Evolutionary conservation across 64 coral and sea anemone species (phyloP), one percentile per base, ranked within the genome.

Genomic region (Pocillopora verrucosa): DNA sequence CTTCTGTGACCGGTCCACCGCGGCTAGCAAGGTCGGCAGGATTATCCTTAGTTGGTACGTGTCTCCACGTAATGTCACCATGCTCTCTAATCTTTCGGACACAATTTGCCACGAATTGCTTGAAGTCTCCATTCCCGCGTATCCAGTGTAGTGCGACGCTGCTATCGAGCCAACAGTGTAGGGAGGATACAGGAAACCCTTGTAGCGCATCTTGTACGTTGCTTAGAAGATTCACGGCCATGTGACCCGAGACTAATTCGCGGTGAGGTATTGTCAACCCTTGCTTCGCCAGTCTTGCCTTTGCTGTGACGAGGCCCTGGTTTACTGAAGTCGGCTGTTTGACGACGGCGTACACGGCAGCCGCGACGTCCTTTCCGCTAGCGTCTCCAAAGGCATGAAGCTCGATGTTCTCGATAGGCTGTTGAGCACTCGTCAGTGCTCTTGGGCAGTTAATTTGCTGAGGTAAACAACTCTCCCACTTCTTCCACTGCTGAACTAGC

Each of bases 11-110:
- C 0, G n/a, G 3, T 20, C 90, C 83, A 7, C 90, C 74, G 9
- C 63, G 90, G 79, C 90, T 79, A 4, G 74, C 90, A 2, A 92
- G 83, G 62, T 92, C 90, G n/a, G 83, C 90, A 20, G 90, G 83
- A 64, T 92, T 92, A 16, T 87, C 57, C 4, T 77, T 24, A 3
- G 90, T 92, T 51, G 90, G 83, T 41, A 92, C 90, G 59, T 92
- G 74, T 34, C 59, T 86, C 90, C 90, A 92, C 34, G 67, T 51
- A 15, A 11, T 22, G 51, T 61, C 35, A 60, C 79, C 76, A 19
- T 87, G 82, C 10, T 75, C 79, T 12, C 64, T 24, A 61, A 92
- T 92, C n/a, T 87, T 87, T 1, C 70, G 26, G 12, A 92, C 51
- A 0, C 90, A 73, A 78, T 92, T 87, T 11, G 90, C 90, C 22